Percentiles rank a stretch among this genome's conserved stretches.
Conservation (phyloP, 2,113 vertebrate species). For the Centropus unirufus region DNA sequence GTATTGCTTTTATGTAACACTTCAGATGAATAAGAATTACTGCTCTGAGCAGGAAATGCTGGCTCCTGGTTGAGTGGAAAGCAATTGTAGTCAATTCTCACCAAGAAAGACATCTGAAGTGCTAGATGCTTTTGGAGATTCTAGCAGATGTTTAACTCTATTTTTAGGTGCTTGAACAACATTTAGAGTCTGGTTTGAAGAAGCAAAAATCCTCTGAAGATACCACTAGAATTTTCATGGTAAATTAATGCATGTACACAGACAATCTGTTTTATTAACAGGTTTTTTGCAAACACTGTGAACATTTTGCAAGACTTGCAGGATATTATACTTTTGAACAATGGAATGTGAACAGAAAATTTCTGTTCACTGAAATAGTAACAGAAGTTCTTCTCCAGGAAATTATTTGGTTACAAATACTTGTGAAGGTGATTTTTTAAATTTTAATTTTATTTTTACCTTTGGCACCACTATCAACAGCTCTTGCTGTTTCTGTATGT, state of each 20-base stretch:
- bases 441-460: neutral
- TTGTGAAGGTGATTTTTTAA: neutral
- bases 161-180: conserved; percentile 17
- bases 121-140: neutral
- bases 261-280: neutral
- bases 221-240: neutral
- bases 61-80: neutral
- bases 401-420: neutral
- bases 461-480: neutral
- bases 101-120: neutral
- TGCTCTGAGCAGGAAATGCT: neutral
- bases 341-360: neutral
- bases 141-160: neutral
- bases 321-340: neutral
- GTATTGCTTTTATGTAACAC: neutral
- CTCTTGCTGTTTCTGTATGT: neutral
- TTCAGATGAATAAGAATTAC: neutral
- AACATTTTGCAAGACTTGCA: neutral
- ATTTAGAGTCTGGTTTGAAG: neutral
- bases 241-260: neutral
- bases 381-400: neutral
- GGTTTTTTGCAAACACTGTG: neutral
- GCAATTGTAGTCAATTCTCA: neutral
- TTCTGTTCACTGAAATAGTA: neutral
- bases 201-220: neutral